Evolutionary conservation across 2,888 invertebrate species (phyloP).

Genomic region (Rhagium mordax): DNA sequence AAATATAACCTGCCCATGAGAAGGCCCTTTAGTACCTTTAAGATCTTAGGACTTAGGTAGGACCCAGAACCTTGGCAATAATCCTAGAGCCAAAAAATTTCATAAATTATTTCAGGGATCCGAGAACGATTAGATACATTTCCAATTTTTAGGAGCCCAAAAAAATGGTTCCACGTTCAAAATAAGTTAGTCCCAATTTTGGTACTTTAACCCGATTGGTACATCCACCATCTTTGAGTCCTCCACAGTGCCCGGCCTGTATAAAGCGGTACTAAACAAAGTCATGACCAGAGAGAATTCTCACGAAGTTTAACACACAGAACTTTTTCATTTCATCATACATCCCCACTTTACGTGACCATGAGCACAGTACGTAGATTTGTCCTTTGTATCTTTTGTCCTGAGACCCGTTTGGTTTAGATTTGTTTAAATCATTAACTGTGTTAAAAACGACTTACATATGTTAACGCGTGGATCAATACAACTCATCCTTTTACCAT

Average conservation of each 20-base stretch:
- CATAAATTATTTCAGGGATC: too few species aligned
- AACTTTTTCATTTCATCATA: slow-evolving; percentile 15
- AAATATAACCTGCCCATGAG: too few species aligned
- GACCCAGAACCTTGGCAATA: too few species aligned
- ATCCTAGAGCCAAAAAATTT: too few species aligned
- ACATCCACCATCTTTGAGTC: too few species aligned
- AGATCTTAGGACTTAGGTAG: too few species aligned
- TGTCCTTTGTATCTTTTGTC: slow-evolving; percentile 53
- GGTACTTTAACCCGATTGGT: too few species aligned
- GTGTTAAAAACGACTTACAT: slow-evolving; percentile 48
- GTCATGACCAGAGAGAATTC: slow-evolving; percentile 18
- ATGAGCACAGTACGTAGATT: slow-evolving; percentile 53
- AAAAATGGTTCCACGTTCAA: too few species aligned
- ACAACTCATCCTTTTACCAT: slow-evolving; percentile 10
- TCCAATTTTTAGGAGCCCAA: too few species aligned
- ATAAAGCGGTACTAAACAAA: background rate
- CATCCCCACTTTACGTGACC: slow-evolving; percentile 52
- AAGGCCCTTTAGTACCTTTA: too few species aligned
- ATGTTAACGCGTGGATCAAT: slow-evolving; percentile 45
- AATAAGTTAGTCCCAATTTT: too few species aligned
- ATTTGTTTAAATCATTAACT: slow-evolving; percentile 46
- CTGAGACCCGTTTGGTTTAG: slow-evolving; percentile 44
- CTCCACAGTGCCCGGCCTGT: background rate
- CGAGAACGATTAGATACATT: too few species aligned
- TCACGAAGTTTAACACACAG: slow-evolving; percentile 20